Evolutionary conservation across 1,140 invertebrate species (phyloP), one percentile per base, ranked within the genome.

Genomic region (Drosophila rufa): DNA sequence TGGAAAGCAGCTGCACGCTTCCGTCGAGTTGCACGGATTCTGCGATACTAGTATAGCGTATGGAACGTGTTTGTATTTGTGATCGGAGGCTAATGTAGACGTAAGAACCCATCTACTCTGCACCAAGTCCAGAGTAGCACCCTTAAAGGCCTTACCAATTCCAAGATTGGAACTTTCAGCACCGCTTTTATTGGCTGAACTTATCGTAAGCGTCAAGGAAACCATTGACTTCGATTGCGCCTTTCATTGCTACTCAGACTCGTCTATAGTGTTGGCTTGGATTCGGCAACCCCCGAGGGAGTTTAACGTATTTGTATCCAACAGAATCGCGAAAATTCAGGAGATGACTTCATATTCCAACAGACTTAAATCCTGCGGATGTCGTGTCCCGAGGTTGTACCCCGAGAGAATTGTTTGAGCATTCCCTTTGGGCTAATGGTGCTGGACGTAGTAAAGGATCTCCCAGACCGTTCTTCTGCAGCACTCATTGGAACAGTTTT

Each of bases 291-390:
- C 48, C 0, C 25, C 25, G 4, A 50, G 25, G 9, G 15, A 47
- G 45, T 50, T 50, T 6, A 50, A 50, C 50, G 27, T 33, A n/a
- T 33, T 53, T 6, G 27, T 53, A 33, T 53, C 12, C 5, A 53
- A 17, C 15, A 50, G 47, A 48, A 25, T 48, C n/a, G 25, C 15
- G 6, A n/a, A 45, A 51, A 27, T 17, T n/a, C 15, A 51, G 5
- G 50, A 53, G 11, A 55, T 36, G 51, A 19, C 30, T 36, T 53
- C n/a, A 33, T 12, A 27, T 33, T 19, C 30, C 51, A 0, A 55
- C n/a, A 55, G 36, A 8, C n/a, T 53, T 53, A 4, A 33, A 14
- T n/a, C n/a, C 8, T 4, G 15, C 48, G 11, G 48, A 50, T 14
- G 25, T 50, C 8, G 25, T n/a, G 8, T 50, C 15, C 9, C 25